These are phyloP conservation scores for Chaetorhynchus papuensis DNA, from an alignment of 2,113 vertebrate genomes.

Conservation along the genomic window DNA sequence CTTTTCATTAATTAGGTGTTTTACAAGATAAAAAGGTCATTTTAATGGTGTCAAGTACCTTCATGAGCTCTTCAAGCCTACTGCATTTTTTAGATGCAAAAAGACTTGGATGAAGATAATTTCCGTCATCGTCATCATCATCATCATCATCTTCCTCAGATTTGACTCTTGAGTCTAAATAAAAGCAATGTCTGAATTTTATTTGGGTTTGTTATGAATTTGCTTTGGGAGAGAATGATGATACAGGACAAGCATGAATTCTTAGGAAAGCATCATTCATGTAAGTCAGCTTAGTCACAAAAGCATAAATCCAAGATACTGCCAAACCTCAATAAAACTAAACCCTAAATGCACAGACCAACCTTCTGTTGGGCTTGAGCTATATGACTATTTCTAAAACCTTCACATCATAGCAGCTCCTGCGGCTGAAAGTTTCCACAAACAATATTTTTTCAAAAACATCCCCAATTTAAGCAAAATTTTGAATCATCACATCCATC, in stretches of 20 bases:
- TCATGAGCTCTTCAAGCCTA: conserved; percentile 92
- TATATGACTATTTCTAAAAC: background rate
- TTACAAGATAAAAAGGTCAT: background rate
- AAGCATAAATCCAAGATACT: background rate
- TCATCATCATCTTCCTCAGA: conserved; percentile 67
- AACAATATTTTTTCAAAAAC: background rate
- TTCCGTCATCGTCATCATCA: conserved; percentile 83
- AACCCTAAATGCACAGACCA: background rate
- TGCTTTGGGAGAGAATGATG: background rate
- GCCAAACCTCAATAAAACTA: background rate
- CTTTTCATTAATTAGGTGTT: background rate
- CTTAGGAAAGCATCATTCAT: background rate
- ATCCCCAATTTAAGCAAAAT: background rate
- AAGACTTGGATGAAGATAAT: conserved; percentile 93
- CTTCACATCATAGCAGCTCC: background rate
- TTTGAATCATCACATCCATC: background rate
- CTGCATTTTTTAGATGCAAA: conserved; percentile 89
- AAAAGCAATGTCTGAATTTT: background rate
- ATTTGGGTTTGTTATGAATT: background rate
- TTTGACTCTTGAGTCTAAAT: conserved; percentile 40
- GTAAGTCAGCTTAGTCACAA: background rate
- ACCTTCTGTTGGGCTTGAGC: background rate
- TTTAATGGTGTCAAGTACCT: conserved; percentile 55
- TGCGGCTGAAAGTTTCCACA: background rate
- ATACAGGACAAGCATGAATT: background rate